phyloP scores from a whole-genome alignment of 1,140 invertebrate genomes.

The Maconellicoccus hirsutus region DNA sequence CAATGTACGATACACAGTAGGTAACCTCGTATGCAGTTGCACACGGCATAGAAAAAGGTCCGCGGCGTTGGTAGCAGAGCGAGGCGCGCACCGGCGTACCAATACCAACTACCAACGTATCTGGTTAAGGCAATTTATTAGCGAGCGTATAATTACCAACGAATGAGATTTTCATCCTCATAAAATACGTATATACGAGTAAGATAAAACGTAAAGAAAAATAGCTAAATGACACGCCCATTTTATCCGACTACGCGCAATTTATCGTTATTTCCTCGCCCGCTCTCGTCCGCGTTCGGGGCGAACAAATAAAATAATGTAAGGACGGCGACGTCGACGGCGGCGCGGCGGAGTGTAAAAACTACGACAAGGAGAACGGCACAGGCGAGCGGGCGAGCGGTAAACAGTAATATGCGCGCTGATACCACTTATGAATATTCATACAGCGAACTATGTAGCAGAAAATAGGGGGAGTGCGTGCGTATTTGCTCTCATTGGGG shows the following conservation, averaged over 20 bases:
- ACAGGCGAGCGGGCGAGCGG: neutral
- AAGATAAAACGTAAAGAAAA: conserved; percentile 15
- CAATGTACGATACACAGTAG: too few relatives aligned
- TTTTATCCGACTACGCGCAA: conserved; percentile 18
- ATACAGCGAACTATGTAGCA: conserved; percentile 12
- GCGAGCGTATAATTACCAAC: conserved; percentile 10
- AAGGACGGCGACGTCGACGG: neutral
- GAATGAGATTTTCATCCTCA: conserved; percentile 19
- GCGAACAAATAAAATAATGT: conserved; percentile 16
- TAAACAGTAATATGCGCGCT: conserved; percentile 13
- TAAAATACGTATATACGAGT: conserved; percentile 12
- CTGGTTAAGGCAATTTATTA: neutral
- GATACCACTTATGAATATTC: conserved; percentile 21
- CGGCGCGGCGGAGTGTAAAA: neutral
- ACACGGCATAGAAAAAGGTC: too few relatives aligned
- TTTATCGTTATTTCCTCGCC: neutral
- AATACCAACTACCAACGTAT: too few relatives aligned
- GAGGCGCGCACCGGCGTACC: neutral
- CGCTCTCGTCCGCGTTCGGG: neutral
- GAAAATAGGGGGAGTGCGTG: neutral
- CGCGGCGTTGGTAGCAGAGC: neutral
- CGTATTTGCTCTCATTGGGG: neutral
- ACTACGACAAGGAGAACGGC: neutral
- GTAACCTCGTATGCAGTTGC: too few relatives aligned
- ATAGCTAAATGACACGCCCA: conserved; percentile 21